Conservation (phyloP, 2,888 invertebrate species). For the Eilema caniola region DNA sequence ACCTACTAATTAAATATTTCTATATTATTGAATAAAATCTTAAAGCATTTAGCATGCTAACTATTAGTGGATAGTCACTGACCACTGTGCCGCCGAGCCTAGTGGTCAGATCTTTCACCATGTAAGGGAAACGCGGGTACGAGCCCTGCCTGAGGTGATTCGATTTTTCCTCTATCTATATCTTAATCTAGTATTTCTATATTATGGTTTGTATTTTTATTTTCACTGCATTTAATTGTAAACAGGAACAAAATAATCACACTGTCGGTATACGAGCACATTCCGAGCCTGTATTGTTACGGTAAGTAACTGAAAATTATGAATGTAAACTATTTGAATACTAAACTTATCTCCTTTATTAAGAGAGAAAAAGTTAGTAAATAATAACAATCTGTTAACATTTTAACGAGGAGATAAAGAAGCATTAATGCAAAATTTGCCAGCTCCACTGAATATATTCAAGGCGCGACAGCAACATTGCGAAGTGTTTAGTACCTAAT, state of each 20-base stretch:
- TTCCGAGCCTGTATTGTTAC: not conserved
- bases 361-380: slow-evolving; percentile 6
- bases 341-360: not conserved
- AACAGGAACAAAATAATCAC: not conserved
- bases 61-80: no score
- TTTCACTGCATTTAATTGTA: not conserved
- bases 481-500: slow-evolving; percentile 52
- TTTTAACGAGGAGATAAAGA: slow-evolving; percentile 27
- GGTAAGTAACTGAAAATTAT: not conserved
- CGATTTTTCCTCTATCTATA: no score
- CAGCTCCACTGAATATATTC: slow-evolving; percentile 44
- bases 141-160: no score
- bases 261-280: not conserved
- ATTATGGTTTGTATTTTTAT: no score
- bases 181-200: no score
- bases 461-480: slow-evolving; percentile 37
- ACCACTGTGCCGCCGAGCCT: no score
- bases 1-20: slow-evolving; percentile 8
- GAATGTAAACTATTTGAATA: not conserved
- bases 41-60: no score
- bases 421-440: slow-evolving; percentile 33
- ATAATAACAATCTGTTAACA: slow-evolving; percentile 25
- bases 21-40: no score
- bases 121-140: no score
- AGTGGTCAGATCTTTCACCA: no score